These are phyloP conservation scores for Ostrea edulis DNA, from an alignment of 1,140 invertebrate species.

Conservation along the genomic window DNA sequence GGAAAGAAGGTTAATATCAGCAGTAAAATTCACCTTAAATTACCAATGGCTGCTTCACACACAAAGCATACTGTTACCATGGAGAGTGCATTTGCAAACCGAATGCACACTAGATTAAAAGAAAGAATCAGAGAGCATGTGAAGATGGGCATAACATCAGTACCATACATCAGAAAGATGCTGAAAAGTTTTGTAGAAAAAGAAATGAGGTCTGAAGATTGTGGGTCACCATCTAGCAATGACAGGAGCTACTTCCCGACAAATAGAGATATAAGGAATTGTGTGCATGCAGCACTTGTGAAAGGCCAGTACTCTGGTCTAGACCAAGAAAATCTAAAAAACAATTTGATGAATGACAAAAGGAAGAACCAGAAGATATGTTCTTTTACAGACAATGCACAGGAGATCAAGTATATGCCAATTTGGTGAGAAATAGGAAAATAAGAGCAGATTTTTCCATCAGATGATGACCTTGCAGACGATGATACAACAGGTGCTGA, in stretches of 20 bases:
- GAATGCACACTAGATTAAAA: constrained; percentile 3
- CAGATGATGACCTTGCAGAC: no score
- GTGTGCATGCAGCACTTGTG: constrained; percentile 17
- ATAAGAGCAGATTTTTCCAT: no score
- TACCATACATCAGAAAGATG: constrained; percentile 37
- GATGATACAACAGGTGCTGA: no score
- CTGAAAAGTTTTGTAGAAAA: constrained; percentile 34
- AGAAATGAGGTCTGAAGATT: not conserved
- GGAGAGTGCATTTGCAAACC: constrained; percentile 25
- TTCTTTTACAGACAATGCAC: constrained; percentile 23
- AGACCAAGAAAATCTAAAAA: constrained; percentile 42
- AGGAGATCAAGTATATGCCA: not conserved
- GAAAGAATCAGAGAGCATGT: constrained; percentile 27
- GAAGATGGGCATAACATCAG: constrained; percentile 11
- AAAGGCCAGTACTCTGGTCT: constrained; percentile 3
- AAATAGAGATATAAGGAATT: constrained; percentile 36
- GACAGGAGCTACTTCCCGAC: constrained; percentile 34
- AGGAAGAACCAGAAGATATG: not conserved
- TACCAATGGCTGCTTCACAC: constrained; percentile 28
- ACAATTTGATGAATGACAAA: constrained; percentile 34
- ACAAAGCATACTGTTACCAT: constrained; percentile 33
- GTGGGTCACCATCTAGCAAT: not conserved
- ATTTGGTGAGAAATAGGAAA: no score
- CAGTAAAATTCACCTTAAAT: constrained; percentile 19
- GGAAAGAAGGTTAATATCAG: no score